phyloP scores from a whole-genome alignment of 2,888 invertebrate genomes.

The Loripinus fragilis region DNA sequence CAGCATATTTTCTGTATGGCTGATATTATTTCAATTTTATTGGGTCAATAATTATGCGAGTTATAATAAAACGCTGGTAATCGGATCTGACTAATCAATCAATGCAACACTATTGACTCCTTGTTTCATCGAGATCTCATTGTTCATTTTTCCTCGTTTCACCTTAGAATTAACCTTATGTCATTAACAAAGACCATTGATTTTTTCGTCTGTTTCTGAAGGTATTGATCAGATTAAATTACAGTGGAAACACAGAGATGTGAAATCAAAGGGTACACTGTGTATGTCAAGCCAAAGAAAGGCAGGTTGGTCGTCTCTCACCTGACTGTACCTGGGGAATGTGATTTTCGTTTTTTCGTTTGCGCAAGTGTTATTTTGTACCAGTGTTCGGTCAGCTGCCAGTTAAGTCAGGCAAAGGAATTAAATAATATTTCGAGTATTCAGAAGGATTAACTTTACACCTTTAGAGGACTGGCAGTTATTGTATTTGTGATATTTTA shows the following conservation, averaged over 20 bases:
- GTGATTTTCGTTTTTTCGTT: background rate
- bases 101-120: background rate
- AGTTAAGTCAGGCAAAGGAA: conserved; percentile 3
- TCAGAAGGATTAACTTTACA: background rate
- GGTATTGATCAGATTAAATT: conserved; percentile 6
- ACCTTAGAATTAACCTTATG: conserved; percentile 9
- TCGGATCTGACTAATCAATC: no score
- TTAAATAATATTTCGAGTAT: conserved; percentile 10
- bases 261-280: background rate
- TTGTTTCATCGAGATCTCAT: background rate
- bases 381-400: background rate
- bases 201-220: background rate
- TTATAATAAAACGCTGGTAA: no score
- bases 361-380: background rate
- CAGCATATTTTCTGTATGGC: no score
- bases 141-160: conserved; percentile 7
- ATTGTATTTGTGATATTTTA: background rate
- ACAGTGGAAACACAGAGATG: background rate
- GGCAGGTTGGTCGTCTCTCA: no score
- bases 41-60: no score
- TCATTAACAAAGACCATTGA: background rate
- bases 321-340: background rate
- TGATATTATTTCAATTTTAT: no score
- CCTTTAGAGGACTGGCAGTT: background rate
- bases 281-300: background rate